phyloP scores from a whole-genome alignment of 2,113 vertebrate species.

The Sminthopsis crassicaudata region DNA sequence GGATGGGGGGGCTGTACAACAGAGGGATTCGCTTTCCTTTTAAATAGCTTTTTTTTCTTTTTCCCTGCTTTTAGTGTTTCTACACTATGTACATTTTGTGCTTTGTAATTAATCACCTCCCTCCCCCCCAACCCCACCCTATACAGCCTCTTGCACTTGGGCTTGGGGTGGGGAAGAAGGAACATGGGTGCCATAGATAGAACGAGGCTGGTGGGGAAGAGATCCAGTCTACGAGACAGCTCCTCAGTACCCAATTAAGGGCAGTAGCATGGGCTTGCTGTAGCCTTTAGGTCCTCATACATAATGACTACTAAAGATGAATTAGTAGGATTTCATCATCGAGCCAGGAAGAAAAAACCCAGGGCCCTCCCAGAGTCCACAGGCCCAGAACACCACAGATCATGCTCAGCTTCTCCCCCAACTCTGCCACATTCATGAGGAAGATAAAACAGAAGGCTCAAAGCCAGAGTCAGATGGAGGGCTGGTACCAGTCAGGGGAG shows the following conservation, averaged over 20 bases:
- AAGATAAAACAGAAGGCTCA: slow-evolving; percentile 19
- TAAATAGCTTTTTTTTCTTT: slow-evolving; percentile 45
- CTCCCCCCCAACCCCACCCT: background rate
- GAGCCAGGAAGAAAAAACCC: background rate
- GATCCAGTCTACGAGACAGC: background rate
- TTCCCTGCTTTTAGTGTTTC: slow-evolving; percentile 67
- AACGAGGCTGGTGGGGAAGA: background rate
- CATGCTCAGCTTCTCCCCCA: background rate
- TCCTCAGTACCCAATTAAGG: background rate
- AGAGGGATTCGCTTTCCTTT: slow-evolving; percentile 67
- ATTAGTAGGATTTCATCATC: background rate
- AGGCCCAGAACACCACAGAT: background rate
- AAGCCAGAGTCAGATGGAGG: slow-evolving; percentile 49
- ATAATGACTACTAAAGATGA: background rate
- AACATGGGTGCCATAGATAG: background rate
- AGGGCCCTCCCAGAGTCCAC: background rate
- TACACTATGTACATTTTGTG: slow-evolving; percentile 83
- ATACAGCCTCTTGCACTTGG: background rate
- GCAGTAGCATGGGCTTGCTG: background rate
- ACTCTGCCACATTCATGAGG: background rate
- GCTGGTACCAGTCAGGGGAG: slow-evolving; percentile 39
- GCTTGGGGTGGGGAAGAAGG: background rate
- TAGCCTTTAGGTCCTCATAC: background rate
- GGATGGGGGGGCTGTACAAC: slow-evolving; percentile 27
- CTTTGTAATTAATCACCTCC: slow-evolving; percentile 69